Conservation (phyloP, 1,140 invertebrate genomes). For the Papilio dardanus region DNA sequence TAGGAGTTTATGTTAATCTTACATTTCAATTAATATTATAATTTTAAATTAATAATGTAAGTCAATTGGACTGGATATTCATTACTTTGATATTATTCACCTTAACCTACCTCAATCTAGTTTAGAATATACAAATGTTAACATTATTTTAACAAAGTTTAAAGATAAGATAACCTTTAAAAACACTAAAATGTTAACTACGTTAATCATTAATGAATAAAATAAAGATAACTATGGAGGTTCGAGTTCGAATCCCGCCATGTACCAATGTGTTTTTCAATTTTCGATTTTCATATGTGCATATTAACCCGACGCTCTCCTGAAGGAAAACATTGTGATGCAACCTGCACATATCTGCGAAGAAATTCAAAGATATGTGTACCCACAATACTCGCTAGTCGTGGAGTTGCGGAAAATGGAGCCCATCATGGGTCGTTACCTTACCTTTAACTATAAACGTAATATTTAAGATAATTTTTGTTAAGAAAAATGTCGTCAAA, state of each 20-base stretch:
- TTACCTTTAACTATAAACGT: no score
- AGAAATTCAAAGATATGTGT: no score
- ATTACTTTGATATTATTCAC: conserved; percentile 14
- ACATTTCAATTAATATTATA: conserved; percentile 29
- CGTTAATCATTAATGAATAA: not conserved
- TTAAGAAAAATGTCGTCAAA: not conserved
- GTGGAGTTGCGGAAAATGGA: no score
- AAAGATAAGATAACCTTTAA: conserved; percentile 15
- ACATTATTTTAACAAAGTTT: not conserved
- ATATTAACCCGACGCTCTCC: no score
- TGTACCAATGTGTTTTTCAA: no score
- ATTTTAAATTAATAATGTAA: conserved; percentile 24
- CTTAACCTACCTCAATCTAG: conserved; percentile 34
- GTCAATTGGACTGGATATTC: conserved; percentile 19
- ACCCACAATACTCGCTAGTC: no score
- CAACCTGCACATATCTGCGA: no score
- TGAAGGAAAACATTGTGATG: no score
- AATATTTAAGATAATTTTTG: not conserved
- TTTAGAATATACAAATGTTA: conserved; percentile 24
- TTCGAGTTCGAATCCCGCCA: no score
- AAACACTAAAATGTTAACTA: not conserved
- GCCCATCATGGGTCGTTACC: no score
- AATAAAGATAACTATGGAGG: no score
- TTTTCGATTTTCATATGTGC: no score
- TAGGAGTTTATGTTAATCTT: conserved; percentile 15